These are phyloP conservation scores for Gallinago jamesoni DNA, from an alignment of 2,113 vertebrate genomes.

Conservation along the genomic window DNA sequence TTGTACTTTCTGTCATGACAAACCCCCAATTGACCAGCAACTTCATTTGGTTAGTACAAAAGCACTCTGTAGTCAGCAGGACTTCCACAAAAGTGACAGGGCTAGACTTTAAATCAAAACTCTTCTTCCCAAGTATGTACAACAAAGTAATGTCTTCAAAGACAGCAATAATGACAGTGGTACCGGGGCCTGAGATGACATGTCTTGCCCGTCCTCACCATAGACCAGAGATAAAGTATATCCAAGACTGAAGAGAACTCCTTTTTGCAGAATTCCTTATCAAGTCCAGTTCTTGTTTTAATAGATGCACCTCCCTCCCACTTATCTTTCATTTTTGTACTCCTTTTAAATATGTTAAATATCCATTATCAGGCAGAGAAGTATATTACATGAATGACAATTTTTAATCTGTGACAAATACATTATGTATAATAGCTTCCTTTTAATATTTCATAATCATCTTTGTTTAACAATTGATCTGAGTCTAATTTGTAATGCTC, in stretches of 20 bases:
- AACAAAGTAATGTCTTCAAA: not conserved
- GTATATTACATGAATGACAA: not conserved
- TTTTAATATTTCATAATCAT: slow-evolving; percentile 53
- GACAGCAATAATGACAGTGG: not conserved
- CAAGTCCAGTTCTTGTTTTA: not conserved
- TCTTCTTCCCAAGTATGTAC: not conserved
- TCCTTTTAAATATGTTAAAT: not conserved
- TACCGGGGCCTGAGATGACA: not conserved
- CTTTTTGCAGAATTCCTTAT: not conserved
- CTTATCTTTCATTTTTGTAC: not conserved
- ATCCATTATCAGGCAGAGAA: not conserved
- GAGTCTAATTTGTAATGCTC: slow-evolving; percentile 21
- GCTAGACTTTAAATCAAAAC: not conserved
- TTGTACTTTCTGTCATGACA: not conserved
- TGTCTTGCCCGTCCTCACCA: not conserved
- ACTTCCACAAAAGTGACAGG: not conserved
- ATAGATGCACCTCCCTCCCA: not conserved
- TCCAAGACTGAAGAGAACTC: not conserved
- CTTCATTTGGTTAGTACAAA: not conserved
- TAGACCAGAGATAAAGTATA: not conserved
- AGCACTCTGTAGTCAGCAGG: not conserved
- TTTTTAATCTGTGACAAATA: slow-evolving; percentile 40
- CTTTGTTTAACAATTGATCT: slow-evolving; percentile 50
- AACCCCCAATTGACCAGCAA: not conserved
- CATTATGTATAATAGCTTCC: slow-evolving; percentile 21